A percentile compares a stretch with the other conserved stretches of the same genome.
Conservation (phyloP, 2,113 vertebrate genomes). For the Panthera uncia region DNA sequence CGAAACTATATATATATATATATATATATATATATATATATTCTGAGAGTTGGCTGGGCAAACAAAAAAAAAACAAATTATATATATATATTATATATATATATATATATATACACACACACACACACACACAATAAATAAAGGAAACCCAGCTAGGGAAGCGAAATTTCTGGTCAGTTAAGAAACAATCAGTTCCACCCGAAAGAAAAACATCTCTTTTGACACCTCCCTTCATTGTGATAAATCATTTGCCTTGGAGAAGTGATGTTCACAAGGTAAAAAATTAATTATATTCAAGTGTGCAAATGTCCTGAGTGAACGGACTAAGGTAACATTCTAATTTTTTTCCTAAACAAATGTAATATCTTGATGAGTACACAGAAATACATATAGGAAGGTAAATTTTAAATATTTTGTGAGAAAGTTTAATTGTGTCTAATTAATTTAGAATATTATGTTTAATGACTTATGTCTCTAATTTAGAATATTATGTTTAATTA, state of each 20-base stretch:
- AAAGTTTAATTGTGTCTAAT: background rate
- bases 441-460: background rate
- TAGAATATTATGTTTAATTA: background rate
- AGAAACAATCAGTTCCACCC: background rate
- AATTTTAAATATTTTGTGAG: background rate
- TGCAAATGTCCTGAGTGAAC: background rate
- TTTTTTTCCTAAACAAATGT: background rate
- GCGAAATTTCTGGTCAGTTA: background rate
- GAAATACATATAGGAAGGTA: background rate
- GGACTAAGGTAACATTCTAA: background rate
- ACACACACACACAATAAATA: background rate
- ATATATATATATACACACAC: too few relatives aligned
- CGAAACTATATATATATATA: background rate
- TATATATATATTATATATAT: too few relatives aligned
- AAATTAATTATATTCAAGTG: background rate
- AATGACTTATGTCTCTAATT: background rate
- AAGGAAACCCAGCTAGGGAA: background rate
- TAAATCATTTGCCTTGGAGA: background rate
- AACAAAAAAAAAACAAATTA: too few relatives aligned
- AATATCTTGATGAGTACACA: background rate
- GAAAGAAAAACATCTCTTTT: background rate
- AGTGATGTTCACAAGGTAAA: background rate
- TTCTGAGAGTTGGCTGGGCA: too few relatives aligned
- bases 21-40: too few relatives aligned
- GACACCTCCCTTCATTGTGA: background rate